phyloP scores from a whole-genome alignment of 2,113 vertebrate genomes.

The Grammomys dolichurus region DNA sequence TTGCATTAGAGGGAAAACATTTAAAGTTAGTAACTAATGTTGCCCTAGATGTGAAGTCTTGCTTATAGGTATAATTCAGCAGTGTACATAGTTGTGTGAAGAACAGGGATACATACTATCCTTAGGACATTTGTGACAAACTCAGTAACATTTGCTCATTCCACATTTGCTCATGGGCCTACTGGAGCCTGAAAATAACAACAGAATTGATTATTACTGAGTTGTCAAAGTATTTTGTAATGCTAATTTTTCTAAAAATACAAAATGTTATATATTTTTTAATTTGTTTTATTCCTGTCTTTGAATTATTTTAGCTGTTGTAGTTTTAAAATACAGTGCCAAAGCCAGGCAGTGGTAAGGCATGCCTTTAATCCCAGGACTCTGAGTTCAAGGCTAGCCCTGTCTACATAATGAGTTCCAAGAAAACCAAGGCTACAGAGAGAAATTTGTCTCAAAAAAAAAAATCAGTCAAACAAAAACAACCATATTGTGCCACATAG shows the following conservation, averaged over 20 bases:
- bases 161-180: not conserved
- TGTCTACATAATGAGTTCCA: not conserved
- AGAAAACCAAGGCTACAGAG: not conserved
- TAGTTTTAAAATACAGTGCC: not conserved
- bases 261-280: not conserved
- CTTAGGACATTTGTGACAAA: not conserved
- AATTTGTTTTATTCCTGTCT: not conserved
- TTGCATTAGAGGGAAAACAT: not conserved
- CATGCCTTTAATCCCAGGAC: not conserved
- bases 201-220: not conserved
- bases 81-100: not conserved
- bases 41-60: not conserved
- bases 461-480: not conserved
- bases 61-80: not conserved
- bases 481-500: not conserved
- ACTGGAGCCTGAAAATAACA: conserved; percentile 21
- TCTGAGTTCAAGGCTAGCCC: not conserved
- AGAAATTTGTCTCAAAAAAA: not conserved
- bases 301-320: not conserved
- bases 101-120: not conserved
- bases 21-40: not conserved
- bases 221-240: not conserved
- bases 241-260: not conserved
- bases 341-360: not conserved
- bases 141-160: not conserved